Percentiles rank a stretch among this genome's conserved stretches.
Conservation (phyloP, 35 echinoderm and acorn worm species). For the Ophioderma brevispina region DNA sequence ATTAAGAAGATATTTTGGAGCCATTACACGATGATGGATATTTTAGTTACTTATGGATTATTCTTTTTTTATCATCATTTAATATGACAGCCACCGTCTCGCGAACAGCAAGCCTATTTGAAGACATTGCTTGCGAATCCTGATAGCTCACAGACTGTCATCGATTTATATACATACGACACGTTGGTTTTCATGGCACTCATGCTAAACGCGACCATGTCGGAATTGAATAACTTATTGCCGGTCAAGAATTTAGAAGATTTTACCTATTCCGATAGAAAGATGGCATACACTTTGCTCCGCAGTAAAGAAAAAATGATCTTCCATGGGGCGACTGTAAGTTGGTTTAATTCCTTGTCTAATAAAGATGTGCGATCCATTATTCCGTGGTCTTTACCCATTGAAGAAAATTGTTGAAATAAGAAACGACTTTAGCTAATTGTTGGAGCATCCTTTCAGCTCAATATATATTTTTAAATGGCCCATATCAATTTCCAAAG, state of each 20-base stretch:
- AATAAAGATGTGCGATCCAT: no score
- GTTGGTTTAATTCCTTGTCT: no score
- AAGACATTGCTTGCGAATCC: neutral
- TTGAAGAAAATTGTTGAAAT: no score
- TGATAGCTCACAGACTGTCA: neutral
- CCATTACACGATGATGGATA: no score
- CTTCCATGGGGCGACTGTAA: neutral
- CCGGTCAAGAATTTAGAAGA: neutral
- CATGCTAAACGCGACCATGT: neutral
- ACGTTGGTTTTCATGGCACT: neutral
- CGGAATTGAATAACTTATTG: neutral
- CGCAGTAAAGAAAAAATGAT: neutral
- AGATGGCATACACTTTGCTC: neutral
- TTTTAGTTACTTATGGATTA: no score
- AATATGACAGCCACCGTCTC: neutral
- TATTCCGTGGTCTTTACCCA: no score
- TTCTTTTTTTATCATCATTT: no score
- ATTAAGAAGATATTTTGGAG: no score
- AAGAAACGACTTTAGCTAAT: no score
- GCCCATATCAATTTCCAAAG: no score
- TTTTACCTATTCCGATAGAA: neutral
- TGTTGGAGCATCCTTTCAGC: no score
- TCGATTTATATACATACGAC: neutral
- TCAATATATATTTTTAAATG: no score
- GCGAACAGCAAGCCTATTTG: neutral